Percentiles rank a stretch among this genome's conserved stretches.
Evolutionary conservation across 2,888 invertebrate genomes (phyloP).

Genomic region (Cantharis rustica): DNA sequence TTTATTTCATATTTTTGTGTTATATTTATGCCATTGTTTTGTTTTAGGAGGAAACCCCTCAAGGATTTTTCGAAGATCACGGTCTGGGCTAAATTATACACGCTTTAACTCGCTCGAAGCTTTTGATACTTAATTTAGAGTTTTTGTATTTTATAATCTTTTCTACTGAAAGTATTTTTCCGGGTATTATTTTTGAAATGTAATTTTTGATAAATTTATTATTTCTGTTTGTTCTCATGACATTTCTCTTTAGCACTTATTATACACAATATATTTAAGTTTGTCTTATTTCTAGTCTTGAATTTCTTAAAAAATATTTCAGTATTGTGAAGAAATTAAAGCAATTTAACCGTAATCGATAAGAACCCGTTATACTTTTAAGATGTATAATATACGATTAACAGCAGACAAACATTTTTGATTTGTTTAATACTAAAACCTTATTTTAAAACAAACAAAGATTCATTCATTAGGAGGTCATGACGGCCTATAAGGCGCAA

Average conservation of each 20-base stretch:
- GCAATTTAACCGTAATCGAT: background rate
- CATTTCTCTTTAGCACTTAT: background rate
- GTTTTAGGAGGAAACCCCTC: constrained; percentile 98
- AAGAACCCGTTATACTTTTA: too few relatives aligned
- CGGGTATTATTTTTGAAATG: background rate
- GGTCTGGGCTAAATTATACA: constrained; percentile 80
- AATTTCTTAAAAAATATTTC: background rate
- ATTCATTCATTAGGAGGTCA: too few relatives aligned
- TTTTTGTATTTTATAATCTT: background rate
- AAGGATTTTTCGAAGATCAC: constrained; percentile 99
- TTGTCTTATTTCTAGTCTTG: background rate
- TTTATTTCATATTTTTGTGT: constrained; percentile 11
- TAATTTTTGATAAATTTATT: background rate
- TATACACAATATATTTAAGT: background rate
- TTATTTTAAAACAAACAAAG: too few relatives aligned
- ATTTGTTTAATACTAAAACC: too few relatives aligned
- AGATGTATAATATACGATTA: too few relatives aligned
- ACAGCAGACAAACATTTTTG: too few relatives aligned
- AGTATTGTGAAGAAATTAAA: background rate
- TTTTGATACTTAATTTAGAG: background rate
- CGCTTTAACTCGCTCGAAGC: background rate
- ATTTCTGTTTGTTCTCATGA: background rate
- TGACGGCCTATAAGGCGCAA: too few relatives aligned
- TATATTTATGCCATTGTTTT: constrained; percentile 51
- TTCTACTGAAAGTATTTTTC: background rate